Percentiles rank a stretch among this genome's conserved stretches.
Evolutionary conservation across 2,797 vertebrate genomes (phyloP).

Genomic region (Muscicapa striata): DNA sequence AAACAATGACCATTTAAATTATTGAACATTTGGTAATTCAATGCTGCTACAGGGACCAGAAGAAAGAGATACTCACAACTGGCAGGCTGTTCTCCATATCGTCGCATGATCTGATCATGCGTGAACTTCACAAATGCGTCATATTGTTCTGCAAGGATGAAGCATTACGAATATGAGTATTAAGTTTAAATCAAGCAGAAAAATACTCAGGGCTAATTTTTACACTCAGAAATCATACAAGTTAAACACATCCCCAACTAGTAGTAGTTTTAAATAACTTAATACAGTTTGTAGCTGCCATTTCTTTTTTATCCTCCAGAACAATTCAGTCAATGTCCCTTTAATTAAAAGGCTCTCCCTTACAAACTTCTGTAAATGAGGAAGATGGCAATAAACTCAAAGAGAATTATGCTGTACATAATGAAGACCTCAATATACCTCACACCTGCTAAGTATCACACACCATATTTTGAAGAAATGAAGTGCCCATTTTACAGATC

Average conservation of each 20-base stretch:
- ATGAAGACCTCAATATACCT: neutral
- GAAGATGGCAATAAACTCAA: neutral
- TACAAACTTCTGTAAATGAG: neutral
- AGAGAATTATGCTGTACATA: neutral
- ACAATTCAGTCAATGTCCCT: neutral
- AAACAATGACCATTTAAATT: neutral
- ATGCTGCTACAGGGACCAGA: neutral
- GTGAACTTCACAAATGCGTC: constrained; percentile 99
- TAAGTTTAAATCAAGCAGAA: neutral
- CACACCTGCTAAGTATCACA: neutral
- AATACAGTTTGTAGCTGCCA: neutral
- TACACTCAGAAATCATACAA: neutral
- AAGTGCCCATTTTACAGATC: neutral
- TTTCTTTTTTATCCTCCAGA: neutral
- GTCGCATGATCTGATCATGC: constrained; percentile 98
- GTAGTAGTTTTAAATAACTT: neutral
- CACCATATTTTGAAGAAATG: neutral
- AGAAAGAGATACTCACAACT: constrained; percentile 89
- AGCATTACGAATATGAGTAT: neutral
- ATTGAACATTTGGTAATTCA: neutral
- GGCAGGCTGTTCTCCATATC: constrained; percentile 98
- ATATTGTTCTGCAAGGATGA: constrained; percentile 89
- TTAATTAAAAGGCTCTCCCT: neutral
- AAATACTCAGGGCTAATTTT: neutral
- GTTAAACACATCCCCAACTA: neutral